Evolutionary conservation across 2,888 invertebrate species (phyloP).

Genomic region (Agrochola litura): DNA sequence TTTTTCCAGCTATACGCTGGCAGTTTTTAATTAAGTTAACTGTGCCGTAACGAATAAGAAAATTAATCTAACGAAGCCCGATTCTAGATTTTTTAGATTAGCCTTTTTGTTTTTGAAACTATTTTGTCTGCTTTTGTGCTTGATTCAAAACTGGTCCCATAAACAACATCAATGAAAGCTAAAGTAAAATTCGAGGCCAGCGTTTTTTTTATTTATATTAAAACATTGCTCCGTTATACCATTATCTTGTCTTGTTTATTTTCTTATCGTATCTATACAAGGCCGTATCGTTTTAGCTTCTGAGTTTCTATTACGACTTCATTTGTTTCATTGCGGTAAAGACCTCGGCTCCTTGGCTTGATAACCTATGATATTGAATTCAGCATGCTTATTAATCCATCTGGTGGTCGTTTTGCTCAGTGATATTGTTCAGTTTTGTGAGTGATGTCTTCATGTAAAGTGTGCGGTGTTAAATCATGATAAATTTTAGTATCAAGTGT

Average conservation of each 20-base stretch:
- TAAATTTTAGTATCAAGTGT: not conserved
- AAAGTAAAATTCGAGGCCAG: conserved; percentile 35
- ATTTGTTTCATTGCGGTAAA: conserved; percentile 72
- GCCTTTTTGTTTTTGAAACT: not conserved
- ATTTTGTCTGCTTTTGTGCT: conserved; percentile 1
- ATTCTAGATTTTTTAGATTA: conserved; percentile 9
- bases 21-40: conserved; percentile 49
- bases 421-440: conserved; percentile 28
- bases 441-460: conserved; percentile 28
- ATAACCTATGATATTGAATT: conserved; percentile 77
- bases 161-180: conserved; percentile 8
- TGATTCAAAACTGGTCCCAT: not conserved
- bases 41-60: conserved; percentile 35
- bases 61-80: conserved; percentile 12
- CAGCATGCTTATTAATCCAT: conserved; percentile 65
- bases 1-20: conserved; percentile 38
- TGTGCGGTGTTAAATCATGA: not conserved
- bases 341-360: conserved; percentile 72
- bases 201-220: conserved; percentile 41
- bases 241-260: conserved; percentile 60
- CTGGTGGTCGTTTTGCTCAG: conserved; percentile 26
- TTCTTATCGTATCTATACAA: conserved; percentile 64
- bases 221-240: conserved; percentile 32
- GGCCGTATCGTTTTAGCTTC: conserved; percentile 68
- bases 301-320: conserved; percentile 58